Base-by-base conservation (phyloP, 1,140 invertebrate genomes). In the Archivesica marissinica region DNA sequence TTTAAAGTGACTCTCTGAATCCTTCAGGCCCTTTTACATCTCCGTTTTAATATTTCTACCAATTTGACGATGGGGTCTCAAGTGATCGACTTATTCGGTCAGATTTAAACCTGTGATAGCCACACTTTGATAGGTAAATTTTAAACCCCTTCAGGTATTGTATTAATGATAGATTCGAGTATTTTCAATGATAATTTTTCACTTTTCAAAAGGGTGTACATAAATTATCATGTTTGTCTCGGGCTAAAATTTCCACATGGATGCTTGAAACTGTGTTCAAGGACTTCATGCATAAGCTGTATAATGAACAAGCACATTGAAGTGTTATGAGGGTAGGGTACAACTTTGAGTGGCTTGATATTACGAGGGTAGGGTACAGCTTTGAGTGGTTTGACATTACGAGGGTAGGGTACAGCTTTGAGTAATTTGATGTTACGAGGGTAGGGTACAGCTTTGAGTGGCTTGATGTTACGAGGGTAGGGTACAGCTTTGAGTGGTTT, bases 1-100 rank as follows among this genome's bases (percentile, higher is more conserved):
- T 76, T 79, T 79, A 59, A 79, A 79, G 77, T 66, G 56, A 64
- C 77, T 77, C 39, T 13, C 66, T 79, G 44, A n/a, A 66, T 50
- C 56, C 77, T 66, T 66, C 23, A 79, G 77, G 77, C 56, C 38
- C 23, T 64, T 64, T 79, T 74, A 6, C 41, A 79, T 64, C 56
- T 35, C 47, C 33, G 38, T 44, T 66, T 64, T 66, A 79, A 79
- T 79, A 79, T 66, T 79, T 76, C 35, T n/a, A 56, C 35, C 54
- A 76, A 33, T 76, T 72, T 72, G 50, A 72, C 28, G 68, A 72
- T n/a, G 41, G 77, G 77, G 30, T 66, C 28, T 50, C 54, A 44
- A 79, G 35, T 61, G 54, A 25, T 39, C 39, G 75, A 33, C 52
- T 77, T 30, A 25, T 17, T 11, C 20, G 44, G 77, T 52, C 56